These are phyloP conservation scores for Periplaneta americana DNA, from an alignment of 1,140 invertebrate genomes.

Conservation along the genomic window DNA sequence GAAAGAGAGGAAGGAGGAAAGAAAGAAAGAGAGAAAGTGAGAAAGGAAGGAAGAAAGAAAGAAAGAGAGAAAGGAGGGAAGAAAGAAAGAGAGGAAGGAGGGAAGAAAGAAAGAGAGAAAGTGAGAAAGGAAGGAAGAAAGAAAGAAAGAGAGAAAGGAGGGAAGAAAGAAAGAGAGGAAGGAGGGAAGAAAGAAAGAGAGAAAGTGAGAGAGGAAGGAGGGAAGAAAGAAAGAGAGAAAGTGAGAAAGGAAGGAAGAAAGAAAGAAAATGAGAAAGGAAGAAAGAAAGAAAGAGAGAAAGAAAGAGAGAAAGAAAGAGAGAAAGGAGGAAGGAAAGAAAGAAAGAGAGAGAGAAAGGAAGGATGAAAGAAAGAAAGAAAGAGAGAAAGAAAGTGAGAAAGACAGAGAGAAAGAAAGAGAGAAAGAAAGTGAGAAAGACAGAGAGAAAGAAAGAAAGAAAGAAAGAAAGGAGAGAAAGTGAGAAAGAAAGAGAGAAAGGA, in stretches of 20 bases:
- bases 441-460: too few relatives aligned
- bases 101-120: background rate
- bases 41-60: background rate
- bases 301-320: too few relatives aligned
- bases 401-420: too few relatives aligned
- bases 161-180: background rate
- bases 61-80: background rate
- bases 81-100: background rate
- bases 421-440: too few relatives aligned
- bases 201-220: background rate
- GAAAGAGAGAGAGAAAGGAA: slow-evolving; percentile 1
- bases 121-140: background rate
- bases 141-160: background rate
- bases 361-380: background rate
- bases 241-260: background rate
- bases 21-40: background rate
- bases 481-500: too few relatives aligned
- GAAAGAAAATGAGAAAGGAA: background rate
- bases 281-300: background rate
- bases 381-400: too few relatives aligned
- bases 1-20: background rate
- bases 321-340: background rate
- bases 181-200: background rate
- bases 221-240: background rate
- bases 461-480: too few relatives aligned